Conservation (phyloP, 2,797 vertebrate species). For the Microctenopoma stevenorrisi region DNA sequence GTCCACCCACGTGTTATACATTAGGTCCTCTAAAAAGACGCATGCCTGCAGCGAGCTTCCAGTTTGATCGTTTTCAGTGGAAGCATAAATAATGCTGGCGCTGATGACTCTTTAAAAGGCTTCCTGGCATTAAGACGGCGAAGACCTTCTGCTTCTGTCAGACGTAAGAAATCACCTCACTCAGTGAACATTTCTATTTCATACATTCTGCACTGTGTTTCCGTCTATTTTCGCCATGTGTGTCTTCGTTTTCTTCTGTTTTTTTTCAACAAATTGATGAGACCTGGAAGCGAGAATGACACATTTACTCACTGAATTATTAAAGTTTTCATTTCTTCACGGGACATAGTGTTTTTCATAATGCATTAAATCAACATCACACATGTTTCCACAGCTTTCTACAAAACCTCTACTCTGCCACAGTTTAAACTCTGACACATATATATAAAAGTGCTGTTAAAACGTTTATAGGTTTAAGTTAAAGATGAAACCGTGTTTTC, state of each 20-base stretch:
- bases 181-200: neutral
- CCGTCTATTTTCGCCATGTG: neutral
- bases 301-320: no score
- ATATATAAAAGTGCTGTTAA: no score
- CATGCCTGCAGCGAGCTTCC: neutral
- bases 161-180: neutral
- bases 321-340: no score
- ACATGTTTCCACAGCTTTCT: no score
- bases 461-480: no score
- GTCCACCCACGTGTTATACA: no score
- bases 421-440: no score
- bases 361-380: no score
- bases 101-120: conserved; percentile 3
- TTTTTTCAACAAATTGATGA: neutral
- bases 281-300: neutral
- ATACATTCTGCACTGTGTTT: neutral
- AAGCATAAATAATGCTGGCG: conserved; percentile 1
- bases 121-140: neutral
- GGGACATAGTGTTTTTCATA: no score
- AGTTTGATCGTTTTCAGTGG: conserved; percentile 13
- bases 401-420: no score
- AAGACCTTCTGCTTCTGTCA: conserved; percentile 17
- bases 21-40: neutral
- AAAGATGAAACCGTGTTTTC: no score
- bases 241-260: neutral